Evolutionary conservation across 2,797 vertebrate species (phyloP), one percentile per base, ranked within the genome.

Genomic region (Arctocebus calabarensis): DNA sequence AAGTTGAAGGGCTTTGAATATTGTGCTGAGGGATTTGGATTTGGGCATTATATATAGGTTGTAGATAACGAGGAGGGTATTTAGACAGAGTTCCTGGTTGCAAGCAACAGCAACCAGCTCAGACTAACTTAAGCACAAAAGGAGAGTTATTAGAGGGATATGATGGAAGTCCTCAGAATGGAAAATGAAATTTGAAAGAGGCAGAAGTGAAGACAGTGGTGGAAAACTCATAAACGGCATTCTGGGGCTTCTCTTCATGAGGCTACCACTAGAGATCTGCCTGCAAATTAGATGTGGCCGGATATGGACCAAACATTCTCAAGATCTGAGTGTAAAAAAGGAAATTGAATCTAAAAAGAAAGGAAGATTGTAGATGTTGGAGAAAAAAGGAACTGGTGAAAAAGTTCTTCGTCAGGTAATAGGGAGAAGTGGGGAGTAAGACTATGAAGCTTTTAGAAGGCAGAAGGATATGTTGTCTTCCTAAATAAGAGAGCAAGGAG

Each of bases 1-100:
- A 88, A 94, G 79, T 84, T 84, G 34, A 84, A 91, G 57, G 1
- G 14, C 48, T 91, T 94, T 68, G 22, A 59, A 61, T 88, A 57
- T 45, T 84, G 43, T 59, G 66, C 6, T 92, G 59, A 73, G 40
- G 23, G 77, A 81, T 94, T 91, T 88, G 34, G 14, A 78, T 83
- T 78, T 94, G 48, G 29, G 17, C 32, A 73, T 84, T 84, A 91
- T 88, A 52, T 43, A 88, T 40, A 73, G 29, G 6, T 71, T 94
- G 25, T 79, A 57, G 59, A 40, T 84, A 62, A 48, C 40, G 22
- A 20, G 22, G 22, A 84, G 34, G 9, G 27, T 64, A 40, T 68
- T 79, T 92, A 74, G 79, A 73, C 9, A 78, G 48, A 29, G 37
- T 40, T 78, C 23, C 29, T 88, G 22, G 4, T 84, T 88, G 37